Conservation (phyloP, 2,113 vertebrate genomes). For the Tiliqua scincoides region DNA sequence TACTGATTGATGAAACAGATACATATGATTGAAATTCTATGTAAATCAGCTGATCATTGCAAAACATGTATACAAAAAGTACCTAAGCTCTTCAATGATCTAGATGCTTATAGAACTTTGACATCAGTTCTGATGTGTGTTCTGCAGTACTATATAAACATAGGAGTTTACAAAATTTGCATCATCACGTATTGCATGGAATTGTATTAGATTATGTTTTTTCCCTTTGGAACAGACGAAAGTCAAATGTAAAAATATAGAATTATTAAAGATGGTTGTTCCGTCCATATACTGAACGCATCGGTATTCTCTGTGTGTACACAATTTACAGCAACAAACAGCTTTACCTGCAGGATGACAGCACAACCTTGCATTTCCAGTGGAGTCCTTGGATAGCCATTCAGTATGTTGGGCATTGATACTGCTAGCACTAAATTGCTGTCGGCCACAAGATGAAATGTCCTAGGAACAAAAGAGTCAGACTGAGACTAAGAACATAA, state of each 20-base stretch:
- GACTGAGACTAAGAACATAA: too few relatives aligned
- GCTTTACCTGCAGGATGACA: constrained; percentile 67
- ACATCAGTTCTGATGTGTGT: not conserved
- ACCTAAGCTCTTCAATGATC: not conserved
- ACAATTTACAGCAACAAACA: not conserved
- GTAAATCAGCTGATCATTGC: too few relatives aligned
- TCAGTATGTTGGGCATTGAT: constrained; percentile 43
- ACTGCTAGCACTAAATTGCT: constrained; percentile 65
- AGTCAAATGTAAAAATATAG: not conserved
- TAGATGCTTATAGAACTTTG: not conserved
- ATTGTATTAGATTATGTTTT: not conserved
- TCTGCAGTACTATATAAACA: not conserved
- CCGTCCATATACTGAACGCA: not conserved
- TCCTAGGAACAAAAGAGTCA: constrained; percentile 56
- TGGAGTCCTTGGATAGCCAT: constrained; percentile 4
- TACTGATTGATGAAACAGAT: not conserved
- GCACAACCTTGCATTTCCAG: constrained; percentile 29
- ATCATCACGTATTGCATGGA: not conserved
- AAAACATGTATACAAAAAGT: too few relatives aligned
- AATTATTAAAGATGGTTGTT: not conserved
- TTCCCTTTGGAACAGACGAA: not conserved
- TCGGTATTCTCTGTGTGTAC: not conserved
- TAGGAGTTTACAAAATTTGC: not conserved
- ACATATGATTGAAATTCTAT: not conserved
- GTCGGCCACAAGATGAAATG: constrained; percentile 53